Evolutionary conservation across 1,140 invertebrate genomes (phyloP).

Genomic region (Orius laevigatus): DNA sequence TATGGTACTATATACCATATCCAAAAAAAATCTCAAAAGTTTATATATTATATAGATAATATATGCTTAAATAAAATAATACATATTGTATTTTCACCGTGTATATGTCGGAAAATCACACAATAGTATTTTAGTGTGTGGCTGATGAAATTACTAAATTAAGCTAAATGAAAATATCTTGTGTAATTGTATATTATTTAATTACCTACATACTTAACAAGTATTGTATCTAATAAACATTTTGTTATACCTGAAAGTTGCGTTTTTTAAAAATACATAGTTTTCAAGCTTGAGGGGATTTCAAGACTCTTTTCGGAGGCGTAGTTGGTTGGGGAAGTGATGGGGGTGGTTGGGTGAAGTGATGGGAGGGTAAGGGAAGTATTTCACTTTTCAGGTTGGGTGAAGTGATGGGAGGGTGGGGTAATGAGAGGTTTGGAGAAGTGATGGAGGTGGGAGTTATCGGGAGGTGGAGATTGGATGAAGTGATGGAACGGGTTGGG

Average conservation of each 20-base stretch:
- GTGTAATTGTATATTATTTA: conserved; percentile 15
- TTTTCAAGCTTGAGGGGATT: too few species aligned
- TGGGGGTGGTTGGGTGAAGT: too few species aligned
- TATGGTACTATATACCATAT: conserved; percentile 6
- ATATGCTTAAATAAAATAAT: conserved; percentile 4
- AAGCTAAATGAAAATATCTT: conserved; percentile 7
- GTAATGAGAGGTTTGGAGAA: too few species aligned
- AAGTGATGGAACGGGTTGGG: too few species aligned
- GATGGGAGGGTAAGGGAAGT: too few species aligned
- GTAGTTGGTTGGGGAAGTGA: too few species aligned
- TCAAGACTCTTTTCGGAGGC: too few species aligned
- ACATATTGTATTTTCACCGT: conserved; percentile 10
- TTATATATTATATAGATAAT: conserved; percentile 10
- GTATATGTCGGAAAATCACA: conserved; percentile 3
- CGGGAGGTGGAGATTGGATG: too few species aligned
- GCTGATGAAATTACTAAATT: conserved; percentile 5
- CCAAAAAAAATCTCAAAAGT: neutral
- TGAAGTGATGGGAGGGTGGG: too few species aligned
- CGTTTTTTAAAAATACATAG: too few species aligned
- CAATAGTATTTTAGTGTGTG: conserved; percentile 9
- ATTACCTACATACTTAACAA: conserved; percentile 16
- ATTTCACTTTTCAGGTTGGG: too few species aligned
- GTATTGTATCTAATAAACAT: conserved; percentile 15
- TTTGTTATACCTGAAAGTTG: conserved; percentile 15
- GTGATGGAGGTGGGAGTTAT: too few species aligned